A percentile compares a stretch with the other conserved stretches of the same genome.
These are phyloP conservation scores for Chlorospingus semifuscus DNA, from an alignment of 2,797 vertebrate genomes.

Conservation along the genomic window DNA sequence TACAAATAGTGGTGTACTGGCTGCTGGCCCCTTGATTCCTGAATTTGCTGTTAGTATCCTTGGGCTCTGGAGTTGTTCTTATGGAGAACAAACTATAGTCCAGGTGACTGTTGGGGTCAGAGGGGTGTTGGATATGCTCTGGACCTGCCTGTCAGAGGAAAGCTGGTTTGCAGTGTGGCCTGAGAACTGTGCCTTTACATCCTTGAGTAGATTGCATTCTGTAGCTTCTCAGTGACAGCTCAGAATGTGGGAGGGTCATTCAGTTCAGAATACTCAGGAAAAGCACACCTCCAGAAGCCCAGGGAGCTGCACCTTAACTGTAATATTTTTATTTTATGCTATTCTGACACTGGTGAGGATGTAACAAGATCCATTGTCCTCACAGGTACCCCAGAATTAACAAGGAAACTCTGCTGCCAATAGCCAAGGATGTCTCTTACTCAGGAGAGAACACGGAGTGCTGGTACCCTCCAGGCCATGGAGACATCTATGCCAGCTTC, in stretches of 20 bases:
- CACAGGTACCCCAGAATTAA: constrained; percentile 93
- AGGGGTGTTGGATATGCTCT: not conserved
- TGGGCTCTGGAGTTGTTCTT: not conserved
- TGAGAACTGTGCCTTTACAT: not conserved
- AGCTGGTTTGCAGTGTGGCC: not conserved
- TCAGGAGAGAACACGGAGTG: constrained; percentile 87
- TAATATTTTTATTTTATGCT: not conserved
- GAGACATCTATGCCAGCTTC: constrained; percentile 94
- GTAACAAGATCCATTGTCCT: not conserved
- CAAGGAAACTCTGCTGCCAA: constrained; percentile 92
- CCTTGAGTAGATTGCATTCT: not conserved
- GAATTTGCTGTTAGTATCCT: not conserved
- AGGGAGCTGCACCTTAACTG: not conserved
- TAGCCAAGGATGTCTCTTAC: constrained; percentile 84
- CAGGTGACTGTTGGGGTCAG: not conserved
- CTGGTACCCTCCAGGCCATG: constrained; percentile 96
- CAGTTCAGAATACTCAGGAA: not conserved
- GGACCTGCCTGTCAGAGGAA: not conserved
- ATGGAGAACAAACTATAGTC: not conserved
- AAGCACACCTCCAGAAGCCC: not conserved
- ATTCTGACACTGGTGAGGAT: not conserved
- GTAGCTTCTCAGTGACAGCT: not conserved
- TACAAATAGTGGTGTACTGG: not conserved
- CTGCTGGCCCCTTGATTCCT: not conserved
- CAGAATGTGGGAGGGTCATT: not conserved